A percentile compares a stretch with the other conserved stretches of the same genome.
phyloP scores from a whole-genome alignment of 30 jellyfish, hydroid and myxozoan species.

The Hydra vulgaris region DNA sequence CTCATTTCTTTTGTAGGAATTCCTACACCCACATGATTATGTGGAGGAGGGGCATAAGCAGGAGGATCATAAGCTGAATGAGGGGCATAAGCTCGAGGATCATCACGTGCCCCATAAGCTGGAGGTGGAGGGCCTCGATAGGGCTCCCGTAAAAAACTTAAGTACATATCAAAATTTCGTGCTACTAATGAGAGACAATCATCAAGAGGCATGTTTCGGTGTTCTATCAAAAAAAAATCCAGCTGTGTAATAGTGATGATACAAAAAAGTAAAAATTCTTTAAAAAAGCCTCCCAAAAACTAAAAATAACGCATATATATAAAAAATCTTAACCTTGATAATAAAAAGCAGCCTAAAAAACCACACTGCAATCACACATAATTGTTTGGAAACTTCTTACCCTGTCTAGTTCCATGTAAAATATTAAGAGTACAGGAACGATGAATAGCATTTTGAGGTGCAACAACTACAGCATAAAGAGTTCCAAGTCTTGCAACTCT shows the following conservation, averaged over 20 bases:
- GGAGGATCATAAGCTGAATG: not conserved
- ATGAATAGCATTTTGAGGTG: conserved; percentile 65
- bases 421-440: conserved; percentile 88
- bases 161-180: conserved; percentile 75
- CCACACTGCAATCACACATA: not conserved
- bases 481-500: conserved; percentile 71
- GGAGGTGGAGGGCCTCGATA: conserved; percentile 38
- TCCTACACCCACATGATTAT: not conserved
- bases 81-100: conserved; percentile 2
- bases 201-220: conserved; percentile 97
- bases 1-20: conserved; percentile 4
- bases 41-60: conserved; percentile 9
- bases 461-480: conserved; percentile 69
- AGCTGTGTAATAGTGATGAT: not conserved
- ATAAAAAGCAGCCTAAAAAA: not conserved
- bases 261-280: conserved; percentile 12
- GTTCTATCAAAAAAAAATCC: conserved; percentile 64
- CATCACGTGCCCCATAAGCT: conserved; percentile 14
- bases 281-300: not conserved
- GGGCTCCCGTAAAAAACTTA: conserved; percentile 55
- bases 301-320: too few species aligned
- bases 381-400: conserved; percentile 33
- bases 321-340: too few species aligned
- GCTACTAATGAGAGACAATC: conserved; percentile 95
- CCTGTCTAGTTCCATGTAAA: conserved; percentile 95